Evolutionary conservation across 2,888 invertebrate genomes (phyloP).

Genomic region (Mythimna pallens): DNA sequence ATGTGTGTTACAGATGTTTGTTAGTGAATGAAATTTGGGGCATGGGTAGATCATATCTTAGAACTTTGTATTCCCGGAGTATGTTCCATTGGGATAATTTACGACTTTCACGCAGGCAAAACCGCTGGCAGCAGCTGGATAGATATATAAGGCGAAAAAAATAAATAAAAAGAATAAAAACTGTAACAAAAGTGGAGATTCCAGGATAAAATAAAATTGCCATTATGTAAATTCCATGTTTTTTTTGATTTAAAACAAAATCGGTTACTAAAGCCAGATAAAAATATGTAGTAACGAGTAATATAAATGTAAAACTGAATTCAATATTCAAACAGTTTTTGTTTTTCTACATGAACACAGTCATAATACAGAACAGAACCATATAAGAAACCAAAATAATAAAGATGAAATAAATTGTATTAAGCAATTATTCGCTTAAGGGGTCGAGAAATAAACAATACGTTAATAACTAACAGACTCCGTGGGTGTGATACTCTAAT

Average conservation of each 20-base stretch:
- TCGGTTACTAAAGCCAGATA: neutral
- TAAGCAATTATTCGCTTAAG: conserved; percentile 43
- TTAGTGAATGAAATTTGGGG: too few species aligned
- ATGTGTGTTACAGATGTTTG: too few species aligned
- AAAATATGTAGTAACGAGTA: neutral
- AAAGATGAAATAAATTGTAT: conserved; percentile 38
- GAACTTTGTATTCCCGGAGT: too few species aligned
- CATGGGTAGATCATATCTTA: too few species aligned
- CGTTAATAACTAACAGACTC: conserved; percentile 50
- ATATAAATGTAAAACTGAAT: neutral
- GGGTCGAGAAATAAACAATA: conserved; percentile 50
- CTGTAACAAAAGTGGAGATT: neutral
- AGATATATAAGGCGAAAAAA: conserved; percentile 1
- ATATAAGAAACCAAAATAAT: conserved; percentile 10
- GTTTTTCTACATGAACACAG: too few species aligned
- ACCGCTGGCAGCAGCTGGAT: too few species aligned
- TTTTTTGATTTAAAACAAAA: neutral
- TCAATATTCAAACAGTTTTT: neutral
- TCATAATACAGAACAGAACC: neutral
- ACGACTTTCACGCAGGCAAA: too few species aligned
- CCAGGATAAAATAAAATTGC: conserved; percentile 18
- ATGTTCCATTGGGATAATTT: too few species aligned
- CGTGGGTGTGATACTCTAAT: conserved; percentile 64
- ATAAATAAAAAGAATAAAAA: conserved; percentile 11
- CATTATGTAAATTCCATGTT: conserved; percentile 8